Percentiles rank a stretch among this genome's conserved stretches.
These are phyloP conservation scores for Danionella dracula DNA, from an alignment of 2,797 vertebrate species.

Conservation along the genomic window DNA sequence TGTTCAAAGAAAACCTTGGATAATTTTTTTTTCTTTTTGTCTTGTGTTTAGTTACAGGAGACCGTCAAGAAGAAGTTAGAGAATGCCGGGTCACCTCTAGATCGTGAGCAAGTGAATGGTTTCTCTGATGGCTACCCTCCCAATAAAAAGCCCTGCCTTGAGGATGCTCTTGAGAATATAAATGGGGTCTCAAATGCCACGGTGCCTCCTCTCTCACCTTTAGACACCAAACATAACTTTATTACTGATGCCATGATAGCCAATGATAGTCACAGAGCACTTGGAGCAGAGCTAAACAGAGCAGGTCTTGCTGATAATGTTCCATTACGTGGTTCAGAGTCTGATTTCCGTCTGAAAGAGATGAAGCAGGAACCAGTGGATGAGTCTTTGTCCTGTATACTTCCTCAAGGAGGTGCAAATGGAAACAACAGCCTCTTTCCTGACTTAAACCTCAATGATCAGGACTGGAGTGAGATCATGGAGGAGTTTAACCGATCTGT, in stretches of 20 bases:
- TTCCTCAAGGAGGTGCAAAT: slow-evolving; percentile 75
- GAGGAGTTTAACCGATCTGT: slow-evolving; percentile 95
- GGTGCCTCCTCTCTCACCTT: slow-evolving; percentile 73
- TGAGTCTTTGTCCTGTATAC: slow-evolving; percentile 86
- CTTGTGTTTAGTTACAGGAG: slow-evolving; percentile 80
- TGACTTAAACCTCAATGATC: slow-evolving; percentile 94
- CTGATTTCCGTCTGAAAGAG: slow-evolving; percentile 82
- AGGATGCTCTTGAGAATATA: slow-evolving; percentile 63
- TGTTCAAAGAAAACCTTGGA: background rate
- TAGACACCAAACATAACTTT: slow-evolving; percentile 76
- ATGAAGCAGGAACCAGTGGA: slow-evolving; percentile 93
- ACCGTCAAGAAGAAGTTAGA: slow-evolving; percentile 91
- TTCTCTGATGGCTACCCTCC: slow-evolving; percentile 81
- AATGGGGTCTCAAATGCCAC: slow-evolving; percentile 75
- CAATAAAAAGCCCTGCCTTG: slow-evolving; percentile 82
- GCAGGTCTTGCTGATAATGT: slow-evolving; percentile 56
- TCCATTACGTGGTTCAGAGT: slow-evolving; percentile 57
- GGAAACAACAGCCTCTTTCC: slow-evolving; percentile 87
- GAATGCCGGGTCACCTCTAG: slow-evolving; percentile 77
- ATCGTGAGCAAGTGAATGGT: slow-evolving; percentile 84
- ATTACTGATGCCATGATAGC: slow-evolving; percentile 65
- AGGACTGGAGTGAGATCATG: slow-evolving; percentile 97
- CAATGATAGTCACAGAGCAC: slow-evolving; percentile 68
- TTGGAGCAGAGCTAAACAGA: slow-evolving; percentile 63
- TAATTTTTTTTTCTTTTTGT: background rate